Percentiles rank a stretch among this genome's conserved stretches.
phyloP scores from a whole-genome alignment of 2,888 invertebrate species.

The Smittia aterrima region DNA sequence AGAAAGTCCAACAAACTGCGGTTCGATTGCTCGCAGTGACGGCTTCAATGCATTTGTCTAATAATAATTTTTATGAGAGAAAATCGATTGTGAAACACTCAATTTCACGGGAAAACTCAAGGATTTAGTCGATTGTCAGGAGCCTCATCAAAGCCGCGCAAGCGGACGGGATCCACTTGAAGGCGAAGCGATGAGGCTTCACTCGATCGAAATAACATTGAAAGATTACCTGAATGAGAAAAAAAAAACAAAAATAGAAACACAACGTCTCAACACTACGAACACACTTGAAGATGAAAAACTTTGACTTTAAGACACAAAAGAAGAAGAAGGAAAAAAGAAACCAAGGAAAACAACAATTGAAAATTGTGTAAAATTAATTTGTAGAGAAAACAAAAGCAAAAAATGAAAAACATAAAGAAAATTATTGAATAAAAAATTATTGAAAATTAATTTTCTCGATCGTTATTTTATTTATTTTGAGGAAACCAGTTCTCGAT shows the following conservation, averaged over 20 bases:
- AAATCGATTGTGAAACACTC: too few relatives aligned
- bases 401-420: slow-evolving; percentile 3
- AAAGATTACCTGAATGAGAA: slow-evolving; percentile 14
- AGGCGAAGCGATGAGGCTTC: not conserved
- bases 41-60: too few relatives aligned
- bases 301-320: slow-evolving; percentile 12
- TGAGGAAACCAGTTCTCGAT: too few relatives aligned
- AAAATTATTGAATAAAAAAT: slow-evolving; percentile 24
- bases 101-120: too few relatives aligned
- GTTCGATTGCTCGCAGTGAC: too few relatives aligned
- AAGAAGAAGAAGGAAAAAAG: slow-evolving; percentile 7
- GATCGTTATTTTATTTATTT: not conserved
- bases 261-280: not conserved
- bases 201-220: not conserved
- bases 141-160: too few relatives aligned
- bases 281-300: slow-evolving; percentile 15
- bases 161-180: not conserved
- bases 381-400: slow-evolving; percentile 28
- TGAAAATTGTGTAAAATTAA: slow-evolving; percentile 28
- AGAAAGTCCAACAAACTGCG: too few relatives aligned
- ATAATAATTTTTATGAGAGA: too few relatives aligned
- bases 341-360: slow-evolving; percentile 33
- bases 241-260: not conserved
- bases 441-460: not conserved
- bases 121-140: too few relatives aligned